These are phyloP conservation scores for Drosophila suboccidentalis DNA, from an alignment of 2,888 invertebrate species.

Conservation along the genomic window DNA sequence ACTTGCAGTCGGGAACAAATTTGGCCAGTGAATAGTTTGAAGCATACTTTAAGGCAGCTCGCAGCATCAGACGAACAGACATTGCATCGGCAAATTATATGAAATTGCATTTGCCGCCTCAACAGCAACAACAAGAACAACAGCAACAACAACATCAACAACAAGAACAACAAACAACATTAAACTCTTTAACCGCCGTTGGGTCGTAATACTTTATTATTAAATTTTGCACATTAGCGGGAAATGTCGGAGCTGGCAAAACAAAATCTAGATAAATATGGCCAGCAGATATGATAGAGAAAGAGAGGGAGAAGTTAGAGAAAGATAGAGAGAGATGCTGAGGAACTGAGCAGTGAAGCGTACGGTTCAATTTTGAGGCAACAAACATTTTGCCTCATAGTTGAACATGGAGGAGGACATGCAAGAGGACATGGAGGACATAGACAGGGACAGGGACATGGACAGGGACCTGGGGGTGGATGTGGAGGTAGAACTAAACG, in stretches of 20 bases:
- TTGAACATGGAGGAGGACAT: constrained; percentile 22
- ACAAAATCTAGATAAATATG: constrained; percentile 80
- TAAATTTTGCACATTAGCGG: constrained; percentile 78
- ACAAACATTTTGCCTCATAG: constrained; percentile 58
- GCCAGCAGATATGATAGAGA: constrained; percentile 51
- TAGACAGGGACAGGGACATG: constrained; percentile 1
- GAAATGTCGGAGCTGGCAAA: constrained; percentile 54
- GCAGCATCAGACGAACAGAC: constrained; percentile 10
- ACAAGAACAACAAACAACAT: constrained; percentile 41
- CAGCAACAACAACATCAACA: constrained; percentile 19
- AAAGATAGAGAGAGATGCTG: not conserved
- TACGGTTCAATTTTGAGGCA: constrained; percentile 75
- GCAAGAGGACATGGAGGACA: constrained; percentile 7
- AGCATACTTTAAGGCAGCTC: constrained; percentile 57
- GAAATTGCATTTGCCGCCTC: constrained; percentile 48
- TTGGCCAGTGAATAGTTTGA: constrained; percentile 59
- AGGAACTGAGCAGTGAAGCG: constrained; percentile 63
- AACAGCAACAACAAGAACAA: constrained; percentile 30
- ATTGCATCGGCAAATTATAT: constrained; percentile 47
- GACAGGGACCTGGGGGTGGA: constrained; percentile 2
- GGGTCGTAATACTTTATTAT: constrained; percentile 75
- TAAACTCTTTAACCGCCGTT: constrained; percentile 72
- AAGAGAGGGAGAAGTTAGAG: not conserved
- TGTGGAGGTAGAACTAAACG: constrained; percentile 9
- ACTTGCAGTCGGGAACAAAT: constrained; percentile 69